A percentile compares a stretch with the other conserved stretches of the same genome.
Evolutionary conservation across 2,797 vertebrate genomes (phyloP).

Genomic region (Uromys caudimaculatus): DNA sequence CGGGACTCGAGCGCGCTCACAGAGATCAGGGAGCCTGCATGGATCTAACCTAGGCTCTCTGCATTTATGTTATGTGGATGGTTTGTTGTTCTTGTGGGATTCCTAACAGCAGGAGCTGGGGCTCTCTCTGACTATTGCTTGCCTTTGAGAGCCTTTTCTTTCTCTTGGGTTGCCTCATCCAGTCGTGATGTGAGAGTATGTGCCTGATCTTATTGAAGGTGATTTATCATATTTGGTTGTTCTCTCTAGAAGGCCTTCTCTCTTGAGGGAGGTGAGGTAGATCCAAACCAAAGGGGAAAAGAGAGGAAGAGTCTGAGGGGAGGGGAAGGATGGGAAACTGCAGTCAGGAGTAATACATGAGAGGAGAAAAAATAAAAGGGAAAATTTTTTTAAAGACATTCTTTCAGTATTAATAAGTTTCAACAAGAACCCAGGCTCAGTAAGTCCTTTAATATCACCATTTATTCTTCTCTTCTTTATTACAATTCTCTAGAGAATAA

Average conservation of each 20-base stretch:
- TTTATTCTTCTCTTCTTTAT: conserved; percentile 15
- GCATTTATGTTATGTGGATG: neutral
- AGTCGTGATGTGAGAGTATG: neutral
- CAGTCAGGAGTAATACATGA: neutral
- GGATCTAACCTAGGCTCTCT: neutral
- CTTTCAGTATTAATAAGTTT: neutral
- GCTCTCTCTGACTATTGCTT: neutral
- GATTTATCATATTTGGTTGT: neutral
- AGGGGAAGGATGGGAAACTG: neutral
- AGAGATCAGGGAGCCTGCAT: neutral
- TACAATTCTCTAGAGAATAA: neutral
- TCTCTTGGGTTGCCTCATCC: neutral
- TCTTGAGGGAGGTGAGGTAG: neutral
- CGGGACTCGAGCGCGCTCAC: neutral
- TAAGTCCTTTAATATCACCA: neutral
- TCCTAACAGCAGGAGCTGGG: neutral
- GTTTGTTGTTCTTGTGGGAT: neutral
- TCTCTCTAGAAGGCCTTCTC: neutral
- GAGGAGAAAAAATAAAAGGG: neutral
- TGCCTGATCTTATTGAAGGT: neutral
- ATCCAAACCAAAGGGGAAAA: neutral
- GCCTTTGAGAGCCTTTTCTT: neutral
- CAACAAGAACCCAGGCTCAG: neutral
- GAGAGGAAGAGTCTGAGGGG: neutral
- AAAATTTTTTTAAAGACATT: neutral